Evolutionary conservation across 2,797 vertebrate species (phyloP), one percentile per base, ranked within the genome.

Genomic region (Halcyon chelicuti): DNA sequence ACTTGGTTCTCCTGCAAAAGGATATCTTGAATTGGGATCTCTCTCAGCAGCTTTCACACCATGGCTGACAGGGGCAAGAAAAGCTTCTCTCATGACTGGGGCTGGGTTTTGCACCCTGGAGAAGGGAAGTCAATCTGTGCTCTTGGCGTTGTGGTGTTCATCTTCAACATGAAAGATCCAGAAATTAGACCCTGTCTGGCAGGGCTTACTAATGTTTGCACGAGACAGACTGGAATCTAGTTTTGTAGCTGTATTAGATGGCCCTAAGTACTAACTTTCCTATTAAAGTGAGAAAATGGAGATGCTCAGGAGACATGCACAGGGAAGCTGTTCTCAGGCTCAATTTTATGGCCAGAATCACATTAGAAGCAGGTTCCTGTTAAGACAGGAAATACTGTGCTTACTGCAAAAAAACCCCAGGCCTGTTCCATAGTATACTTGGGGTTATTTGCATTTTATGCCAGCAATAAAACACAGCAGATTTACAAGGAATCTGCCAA

Each of bases 371-470:
- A 47, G 80, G 66, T 81, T 93, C 55, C 80, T 73, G 58, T 49
- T 51, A 76, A 78, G 46, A 68, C 35, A 66, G 92, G 79, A 93
- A 85, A 90, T 58, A 47, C 29, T 58, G 31, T 62, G 39, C 55
- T 71, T 51, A 28, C 51, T 83, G 74, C 11, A 74, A 39, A 33
- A 81, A 61, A 19, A 1, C 8, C 44, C 21, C 12, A 52, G 10
- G 17, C 21, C 55, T 79, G 31, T 65, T 60, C 68, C 29, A 20
- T 57, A 51, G 40, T 17, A 65, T 71, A 19, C 37, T 75, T 62
- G 31, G n/a, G 26, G 25, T 67, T 72, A 44, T 90, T 91, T 96
- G 80, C 76, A 94, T 91, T 96, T 92, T 96, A 96, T 88, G 75
- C 55, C 67, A 81, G 72, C 73, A 81, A 44, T 96, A 92, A 95